Conservation (phyloP, 2,888 invertebrate species). For the Sphaerophoria taeniata region DNA sequence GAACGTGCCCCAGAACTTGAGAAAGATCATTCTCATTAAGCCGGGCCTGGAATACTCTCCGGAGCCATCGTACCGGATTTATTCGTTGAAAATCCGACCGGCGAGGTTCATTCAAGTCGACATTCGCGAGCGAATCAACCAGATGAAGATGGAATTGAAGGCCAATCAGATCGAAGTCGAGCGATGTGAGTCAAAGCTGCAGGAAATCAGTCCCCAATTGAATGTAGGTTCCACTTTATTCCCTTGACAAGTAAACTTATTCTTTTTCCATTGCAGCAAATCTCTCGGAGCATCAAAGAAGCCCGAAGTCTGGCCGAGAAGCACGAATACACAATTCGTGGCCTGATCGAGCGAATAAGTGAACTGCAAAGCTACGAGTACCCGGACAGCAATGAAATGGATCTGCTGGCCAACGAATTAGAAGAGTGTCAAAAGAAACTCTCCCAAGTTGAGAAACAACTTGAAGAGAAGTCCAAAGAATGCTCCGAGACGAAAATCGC, state of each 20-base stretch:
- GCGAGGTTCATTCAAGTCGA: slow-evolving; percentile 87
- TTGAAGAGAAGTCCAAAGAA: slow-evolving; percentile 79
- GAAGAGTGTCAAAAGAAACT: slow-evolving; percentile 81
- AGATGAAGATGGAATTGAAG: slow-evolving; percentile 70
- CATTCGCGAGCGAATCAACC: slow-evolving; percentile 85
- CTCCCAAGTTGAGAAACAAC: slow-evolving; percentile 79
- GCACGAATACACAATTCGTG: slow-evolving; percentile 73
- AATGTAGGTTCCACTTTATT: too few species aligned
- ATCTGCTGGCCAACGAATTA: slow-evolving; percentile 81
- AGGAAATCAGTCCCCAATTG: slow-evolving; percentile 63
- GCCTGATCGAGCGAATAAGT: slow-evolving; percentile 76
- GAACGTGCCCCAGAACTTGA: slow-evolving; percentile 88
- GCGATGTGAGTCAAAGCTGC: slow-evolving; percentile 66
- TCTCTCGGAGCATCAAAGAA: slow-evolving; percentile 69
- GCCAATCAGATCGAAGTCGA: slow-evolving; percentile 46
- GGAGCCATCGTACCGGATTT: slow-evolving; percentile 90
- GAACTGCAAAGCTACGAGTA: slow-evolving; percentile 80
- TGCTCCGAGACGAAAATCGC: slow-evolving; percentile 60
- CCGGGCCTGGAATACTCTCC: slow-evolving; percentile 88
- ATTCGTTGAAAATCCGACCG: slow-evolving; percentile 85
- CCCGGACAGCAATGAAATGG: slow-evolving; percentile 79
- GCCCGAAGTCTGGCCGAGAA: slow-evolving; percentile 74
- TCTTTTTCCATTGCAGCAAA: slow-evolving; percentile 53
- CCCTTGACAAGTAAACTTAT: too few species aligned
- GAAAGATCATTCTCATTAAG: slow-evolving; percentile 86